Base-by-base conservation (phyloP, 2,797 vertebrate genomes). In the Ceyx erithaca region DNA sequence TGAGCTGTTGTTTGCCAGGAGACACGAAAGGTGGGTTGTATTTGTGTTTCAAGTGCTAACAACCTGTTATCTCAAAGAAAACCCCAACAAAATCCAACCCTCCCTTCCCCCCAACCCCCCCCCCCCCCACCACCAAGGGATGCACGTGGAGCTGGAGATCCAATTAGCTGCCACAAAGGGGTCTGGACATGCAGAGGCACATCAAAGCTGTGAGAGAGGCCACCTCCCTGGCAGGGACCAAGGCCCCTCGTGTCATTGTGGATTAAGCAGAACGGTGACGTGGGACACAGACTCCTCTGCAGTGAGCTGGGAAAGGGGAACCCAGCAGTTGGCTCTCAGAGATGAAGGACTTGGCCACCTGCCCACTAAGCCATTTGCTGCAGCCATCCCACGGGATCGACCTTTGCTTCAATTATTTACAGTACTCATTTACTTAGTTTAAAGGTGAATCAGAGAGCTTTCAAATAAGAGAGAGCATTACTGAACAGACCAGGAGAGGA, bases 331-430 rank as follows among this genome's bases (percentile, higher is more conserved):
- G 28, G n/a, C 68, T 81, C 40, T 37, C 14, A 30, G 63, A 84
- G 59, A 86, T 79, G 63, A 93, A 91, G 26, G 67, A 46, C 26
- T 91, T 94, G 94, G 94, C 88, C 23, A 15, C 55, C 33, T 84
- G 83, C 94, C 95, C 85, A 58, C 49, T 52, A 31, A 86, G 75
- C 80, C 91, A 92, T 94, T 95, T 90, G 79, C 64, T 85, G 62
- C 64, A 78, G 87, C 72, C 18, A 4, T 86, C 92, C 83, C 77
- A 54, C 1, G 33, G 59, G 91, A 93, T 76, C 80, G 55, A 49
- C 37, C 33, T 70, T 54, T 25, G 12, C 35, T 89, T 96, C 63
- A 85, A 59, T 94, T 85, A 96, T 85, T 93, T 86, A 80, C 41
- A 43, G 3, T 10, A 57, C 61, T 85, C 64, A 87, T 89, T 93